Base-by-base conservation (phyloP, 2,888 invertebrate species). In the Thymelicus sylvestris region DNA sequence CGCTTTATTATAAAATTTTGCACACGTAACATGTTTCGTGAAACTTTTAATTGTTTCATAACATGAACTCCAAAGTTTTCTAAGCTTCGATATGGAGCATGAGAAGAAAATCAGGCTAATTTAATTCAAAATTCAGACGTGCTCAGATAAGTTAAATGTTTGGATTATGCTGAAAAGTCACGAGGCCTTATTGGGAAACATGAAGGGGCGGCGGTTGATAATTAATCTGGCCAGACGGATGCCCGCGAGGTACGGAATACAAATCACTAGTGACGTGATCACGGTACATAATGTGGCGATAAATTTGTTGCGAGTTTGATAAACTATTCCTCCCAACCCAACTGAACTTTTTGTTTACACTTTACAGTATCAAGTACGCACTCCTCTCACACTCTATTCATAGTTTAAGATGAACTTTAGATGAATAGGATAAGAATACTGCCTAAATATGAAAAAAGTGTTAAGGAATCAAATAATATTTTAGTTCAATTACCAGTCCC, bases 201-300 rank as follows among this genome's bases (percentile, higher is more conserved):
- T 88, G 84, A 88, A 82, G 90, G 89, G 83, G 86, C 80, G 82
- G 80, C 76, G 83, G 82, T 77, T 83, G 90, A 91, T 92, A 92
- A 93, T 93, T 93, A 93, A 92, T 92, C 93, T 89, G 86, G 89
- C 85, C 87, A 89, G 92, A 91, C 91, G 87, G 87, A 89, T 87
- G 86, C 70, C 60, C 78, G 80, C 77, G 83, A 86, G 86, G 86
- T 81, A 81, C 79, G 77, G 93, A 92, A 93, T 93, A 93, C 90
- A 91, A 92, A 93, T 91, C 85, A 80, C 76, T 52, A 41, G 41
- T 70, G 70, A 70, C 70, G 70, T 70, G 70, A 70, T 70, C 70
- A 70, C 52, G 70, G 44, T 71, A 71, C 66, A 61, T 71, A 71
- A 71, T 70, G 65, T 44, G 60, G 60, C 70, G 71, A 55, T 71